Base-by-base conservation (phyloP, 2,113 vertebrate genomes). In the Rhinichthys klamathensis region DNA sequence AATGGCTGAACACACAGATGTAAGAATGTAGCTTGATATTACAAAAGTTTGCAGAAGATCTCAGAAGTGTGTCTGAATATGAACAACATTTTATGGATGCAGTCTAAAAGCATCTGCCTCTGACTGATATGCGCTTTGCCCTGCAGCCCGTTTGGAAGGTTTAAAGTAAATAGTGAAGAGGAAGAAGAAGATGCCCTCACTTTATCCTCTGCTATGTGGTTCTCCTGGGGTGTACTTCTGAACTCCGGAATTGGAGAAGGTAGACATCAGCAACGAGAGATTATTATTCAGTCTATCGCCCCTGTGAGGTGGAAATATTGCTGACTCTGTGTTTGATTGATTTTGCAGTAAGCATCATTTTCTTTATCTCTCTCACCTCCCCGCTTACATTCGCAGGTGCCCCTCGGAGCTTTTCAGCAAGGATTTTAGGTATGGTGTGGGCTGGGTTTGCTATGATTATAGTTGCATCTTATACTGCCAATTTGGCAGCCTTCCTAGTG, bases 391-490 rank as follows among this genome's bases (percentile, higher is more conserved):
- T 82, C 32, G 0, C 91, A 98, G 97, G 97, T 85, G 97, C 97
- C 85, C 97, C 97, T 32, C 92, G 97, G 74, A 98, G 97, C 88
- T 99, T 99, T 93, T 99, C 97, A 2, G 97, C 97, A 0, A 96
- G 97, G 84, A 99, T 99, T 92, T 94, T 99, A 72, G 97, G 97
- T 84, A 99, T 99, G 97, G 97, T 99, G 85, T 98, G 97, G 97
- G 97, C 97, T 74, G 97, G 97, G 63, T 99, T 99, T 8, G 97
- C 97, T 92, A 99, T 99, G 97, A 98, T 99, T 92, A 98, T 99
- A 23, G 97, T 99, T 84, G 97, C 97, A 70, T 99, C 97, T 2
- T 99, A 99, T 88, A 99, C 97, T 91, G 97, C 97, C 93, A 99
- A 99, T 93, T 94, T 99, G 95, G 97, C 97, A 92, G 97, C 97